Evolutionary conservation across 2,888 invertebrate genomes (phyloP).

Genomic region (Lordiphosa andalusiaca): DNA sequence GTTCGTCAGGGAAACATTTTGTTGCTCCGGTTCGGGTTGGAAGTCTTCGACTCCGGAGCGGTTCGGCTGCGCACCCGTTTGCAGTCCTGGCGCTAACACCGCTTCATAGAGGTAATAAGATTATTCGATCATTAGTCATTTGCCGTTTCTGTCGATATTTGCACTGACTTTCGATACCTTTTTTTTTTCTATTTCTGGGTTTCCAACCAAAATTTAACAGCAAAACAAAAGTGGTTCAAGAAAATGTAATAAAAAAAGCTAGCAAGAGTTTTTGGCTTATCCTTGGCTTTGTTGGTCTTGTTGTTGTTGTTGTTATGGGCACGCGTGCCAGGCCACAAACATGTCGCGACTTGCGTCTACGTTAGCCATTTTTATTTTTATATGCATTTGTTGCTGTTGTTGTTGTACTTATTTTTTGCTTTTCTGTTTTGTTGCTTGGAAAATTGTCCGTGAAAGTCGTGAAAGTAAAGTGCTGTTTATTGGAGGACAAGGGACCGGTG

Average conservation of each 20-base stretch:
- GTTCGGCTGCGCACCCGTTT: too few relatives aligned
- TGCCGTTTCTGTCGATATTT: too few relatives aligned
- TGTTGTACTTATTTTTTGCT: not conserved
- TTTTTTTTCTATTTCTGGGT: too few relatives aligned
- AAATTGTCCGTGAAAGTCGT: slow-evolving; percentile 29
- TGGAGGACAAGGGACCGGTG: slow-evolving; percentile 30
- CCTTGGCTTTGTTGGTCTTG: slow-evolving; percentile 4
- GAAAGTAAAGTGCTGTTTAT: slow-evolving; percentile 66
- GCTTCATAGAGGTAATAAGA: too few relatives aligned
- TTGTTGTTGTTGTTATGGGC: slow-evolving; percentile 38
- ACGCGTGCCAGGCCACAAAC: slow-evolving; percentile 58
- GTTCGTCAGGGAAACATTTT: too few relatives aligned
- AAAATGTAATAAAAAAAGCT: slow-evolving; percentile 7
- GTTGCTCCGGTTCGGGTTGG: too few relatives aligned
- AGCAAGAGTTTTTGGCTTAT: slow-evolving; percentile 4
- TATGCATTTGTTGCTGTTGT: slow-evolving; percentile 5
- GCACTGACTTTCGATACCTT: too few relatives aligned
- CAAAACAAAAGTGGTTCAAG: slow-evolving; percentile 3
- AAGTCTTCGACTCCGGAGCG: too few relatives aligned
- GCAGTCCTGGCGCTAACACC: too few relatives aligned
- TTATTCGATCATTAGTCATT: too few relatives aligned
- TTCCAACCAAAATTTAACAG: slow-evolving; percentile 3
- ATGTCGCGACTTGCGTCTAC: slow-evolving; percentile 43
- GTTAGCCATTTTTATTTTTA: slow-evolving; percentile 31
- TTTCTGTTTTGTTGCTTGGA: slow-evolving; percentile 1